Evolutionary conservation across 2,797 vertebrate genomes (phyloP).

Genomic region (Sebastes wilsoni): DNA sequence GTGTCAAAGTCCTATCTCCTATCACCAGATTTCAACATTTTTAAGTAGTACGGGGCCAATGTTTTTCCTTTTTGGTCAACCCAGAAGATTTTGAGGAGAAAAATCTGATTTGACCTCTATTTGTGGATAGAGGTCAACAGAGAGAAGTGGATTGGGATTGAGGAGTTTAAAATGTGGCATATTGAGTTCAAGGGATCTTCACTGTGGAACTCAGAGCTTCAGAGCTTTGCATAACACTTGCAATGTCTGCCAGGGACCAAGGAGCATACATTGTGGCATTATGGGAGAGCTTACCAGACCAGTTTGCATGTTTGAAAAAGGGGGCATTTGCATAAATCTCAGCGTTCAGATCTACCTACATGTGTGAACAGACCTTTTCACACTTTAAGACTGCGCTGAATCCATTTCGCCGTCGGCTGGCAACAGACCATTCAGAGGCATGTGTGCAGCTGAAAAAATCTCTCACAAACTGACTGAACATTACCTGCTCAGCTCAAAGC

Average conservation of each 20-base stretch:
- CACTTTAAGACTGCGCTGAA: background rate
- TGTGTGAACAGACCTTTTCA: background rate
- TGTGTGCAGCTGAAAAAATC: too few species aligned
- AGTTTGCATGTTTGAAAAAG: background rate
- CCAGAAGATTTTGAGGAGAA: background rate
- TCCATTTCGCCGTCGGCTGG: background rate
- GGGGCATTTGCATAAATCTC: background rate
- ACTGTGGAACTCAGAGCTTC: too few species aligned
- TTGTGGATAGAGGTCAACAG: background rate
- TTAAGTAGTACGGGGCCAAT: background rate
- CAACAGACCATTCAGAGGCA: too few species aligned
- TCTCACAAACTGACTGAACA: too few species aligned
- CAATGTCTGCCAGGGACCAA: background rate
- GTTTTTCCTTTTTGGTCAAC: background rate
- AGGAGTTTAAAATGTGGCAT: background rate
- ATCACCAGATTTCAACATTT: background rate
- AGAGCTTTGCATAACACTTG: too few species aligned
- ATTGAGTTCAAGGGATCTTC: too few species aligned
- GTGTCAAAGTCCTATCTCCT: background rate
- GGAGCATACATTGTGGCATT: background rate
- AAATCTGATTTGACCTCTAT: background rate
- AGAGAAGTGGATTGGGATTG: background rate
- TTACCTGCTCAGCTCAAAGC: too few species aligned
- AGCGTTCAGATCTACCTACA: background rate
- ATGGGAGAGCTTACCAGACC: background rate